Conservation (phyloP, 2,797 vertebrate genomes). For the Pogonophryne albipinna region DNA sequence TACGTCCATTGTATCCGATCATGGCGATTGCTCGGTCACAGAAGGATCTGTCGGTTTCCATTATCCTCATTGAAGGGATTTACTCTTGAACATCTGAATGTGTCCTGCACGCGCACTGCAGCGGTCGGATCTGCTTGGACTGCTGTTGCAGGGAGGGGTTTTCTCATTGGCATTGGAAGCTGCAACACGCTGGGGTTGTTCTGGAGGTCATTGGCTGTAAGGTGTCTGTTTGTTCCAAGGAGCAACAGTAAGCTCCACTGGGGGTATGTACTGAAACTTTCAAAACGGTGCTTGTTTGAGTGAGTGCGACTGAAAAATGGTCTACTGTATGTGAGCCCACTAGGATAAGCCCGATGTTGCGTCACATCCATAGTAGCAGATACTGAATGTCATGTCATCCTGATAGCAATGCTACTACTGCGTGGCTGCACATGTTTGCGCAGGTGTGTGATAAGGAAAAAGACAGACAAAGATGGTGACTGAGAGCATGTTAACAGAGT, state of each 20-base stretch:
- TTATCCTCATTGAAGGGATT: slow-evolving; percentile 80
- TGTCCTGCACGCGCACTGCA: slow-evolving; percentile 37
- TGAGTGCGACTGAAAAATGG: slow-evolving; percentile 33
- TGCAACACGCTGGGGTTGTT: slow-evolving; percentile 62
- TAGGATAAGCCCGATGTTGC: slow-evolving; percentile 48
- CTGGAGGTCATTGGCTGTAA: slow-evolving; percentile 59
- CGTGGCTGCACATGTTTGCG: slow-evolving; percentile 18
- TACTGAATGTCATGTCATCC: slow-evolving; percentile 40
- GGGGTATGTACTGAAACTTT: slow-evolving; percentile 68
- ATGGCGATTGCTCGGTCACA: slow-evolving; percentile 40
- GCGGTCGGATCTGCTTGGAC: slow-evolving; percentile 18
- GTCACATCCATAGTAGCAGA: slow-evolving; percentile 35
- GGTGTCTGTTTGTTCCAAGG: slow-evolving; percentile 56
- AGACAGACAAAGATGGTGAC: not conserved
- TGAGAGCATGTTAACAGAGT: not conserved
- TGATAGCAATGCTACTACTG: slow-evolving; percentile 4
- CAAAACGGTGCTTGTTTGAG: slow-evolving; percentile 8
- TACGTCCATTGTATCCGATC: slow-evolving; percentile 32
- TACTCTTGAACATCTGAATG: slow-evolving; percentile 67
- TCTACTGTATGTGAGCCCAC: slow-evolving; percentile 19
- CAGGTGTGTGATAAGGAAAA: not conserved
- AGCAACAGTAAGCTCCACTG: slow-evolving; percentile 65
- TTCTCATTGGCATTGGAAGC: slow-evolving; percentile 9
- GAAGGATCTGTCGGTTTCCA: slow-evolving; percentile 33
- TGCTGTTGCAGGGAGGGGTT: slow-evolving; percentile 17